These are phyloP conservation scores for Calameuta filiformis DNA, from an alignment of 2,888 invertebrate species.

Conservation along the genomic window DNA sequence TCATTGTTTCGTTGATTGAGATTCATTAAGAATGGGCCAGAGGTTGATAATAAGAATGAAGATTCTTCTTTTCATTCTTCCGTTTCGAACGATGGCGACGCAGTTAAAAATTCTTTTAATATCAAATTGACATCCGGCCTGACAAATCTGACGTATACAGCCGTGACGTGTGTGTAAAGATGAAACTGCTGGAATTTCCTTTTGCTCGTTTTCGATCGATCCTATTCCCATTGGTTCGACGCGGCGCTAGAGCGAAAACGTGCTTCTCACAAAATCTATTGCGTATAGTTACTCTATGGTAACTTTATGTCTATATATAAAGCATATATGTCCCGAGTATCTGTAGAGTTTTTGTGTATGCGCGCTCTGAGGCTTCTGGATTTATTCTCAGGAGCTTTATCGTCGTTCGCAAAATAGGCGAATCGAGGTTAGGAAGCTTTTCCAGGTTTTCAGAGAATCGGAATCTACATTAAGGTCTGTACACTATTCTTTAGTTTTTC, in stretches of 20 bases:
- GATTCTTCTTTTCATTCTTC: neutral
- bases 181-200: neutral
- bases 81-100: neutral
- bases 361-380: neutral
- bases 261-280: neutral
- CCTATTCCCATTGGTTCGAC: neutral
- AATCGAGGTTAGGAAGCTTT: neutral
- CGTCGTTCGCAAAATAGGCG: neutral
- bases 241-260: neutral
- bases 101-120: neutral
- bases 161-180: neutral
- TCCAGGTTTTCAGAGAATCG: neutral
- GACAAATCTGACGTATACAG: neutral
- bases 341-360: neutral
- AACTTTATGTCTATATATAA: neutral
- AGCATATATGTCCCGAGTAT: neutral
- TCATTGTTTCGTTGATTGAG: neutral
- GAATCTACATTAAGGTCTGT: neutral
- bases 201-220: neutral
- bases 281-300: neutral
- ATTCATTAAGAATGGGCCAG: neutral
- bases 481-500: neutral
- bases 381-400: neutral
- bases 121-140: neutral
- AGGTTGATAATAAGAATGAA: neutral